Base-by-base conservation (phyloP, 2,797 vertebrate genomes). In the Brachymystax lenok region DNA sequence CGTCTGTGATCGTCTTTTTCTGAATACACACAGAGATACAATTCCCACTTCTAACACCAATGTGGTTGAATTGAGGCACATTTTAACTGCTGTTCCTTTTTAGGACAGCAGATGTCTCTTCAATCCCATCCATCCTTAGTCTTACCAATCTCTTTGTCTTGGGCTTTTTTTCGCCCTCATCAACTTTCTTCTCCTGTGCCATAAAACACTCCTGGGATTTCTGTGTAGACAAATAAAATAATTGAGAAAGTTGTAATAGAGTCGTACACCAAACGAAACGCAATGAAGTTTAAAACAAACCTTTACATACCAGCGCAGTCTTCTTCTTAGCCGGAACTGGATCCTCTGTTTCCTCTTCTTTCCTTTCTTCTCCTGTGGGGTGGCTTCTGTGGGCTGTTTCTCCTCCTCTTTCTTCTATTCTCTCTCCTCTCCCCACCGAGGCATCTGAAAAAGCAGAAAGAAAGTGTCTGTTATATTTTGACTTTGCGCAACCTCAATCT, bases 1-100 rank as follows among this genome's bases (percentile, higher is more conserved):
- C 88, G 80, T 97, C 96, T 69, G 97, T 96, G 81, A 99, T 97
- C 0, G 97, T 99, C 90, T 97, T 99, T 95, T 97, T 97, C 95
- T 96, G 86, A 30, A 86, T 81, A 84, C 66, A n/a, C 73, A 54
- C 33, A 71, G 3, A 73, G 8, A 24, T 4, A 17, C 33, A 40
- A 14, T 66, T 30, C 24, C 27, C 4, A 66, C 56, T 59, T n/a
- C 56, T 21, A 59, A 21, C 56, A 21, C 6, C 5, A n/a, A 59
- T 59, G 27, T 13, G 21, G 12, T 24, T 52, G 12, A 72, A 66
- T 4, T 14, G 7, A 2, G 19, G 21, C 19, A 19, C 3, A 30
- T 19, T 72, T 68, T 17, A 59, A 50, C 13, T 69, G 72, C 17
- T 16, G 69, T 77, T 16, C 28, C 73, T 6, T 21, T 78, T 69